phyloP scores from a whole-genome alignment of 2,888 invertebrate species.

The Eupithecia insigniata region DNA sequence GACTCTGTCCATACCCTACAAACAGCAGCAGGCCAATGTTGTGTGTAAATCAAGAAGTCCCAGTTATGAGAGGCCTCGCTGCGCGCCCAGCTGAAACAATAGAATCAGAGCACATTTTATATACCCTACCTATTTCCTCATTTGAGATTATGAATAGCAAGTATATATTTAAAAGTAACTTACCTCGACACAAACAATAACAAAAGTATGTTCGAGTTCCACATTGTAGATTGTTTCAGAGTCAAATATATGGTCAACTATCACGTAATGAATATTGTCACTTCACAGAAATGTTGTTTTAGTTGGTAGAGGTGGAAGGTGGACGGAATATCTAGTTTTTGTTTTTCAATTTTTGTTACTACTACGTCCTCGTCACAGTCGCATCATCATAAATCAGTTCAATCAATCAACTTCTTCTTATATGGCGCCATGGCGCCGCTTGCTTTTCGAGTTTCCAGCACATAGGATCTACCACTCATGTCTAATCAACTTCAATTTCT shows the following conservation, averaged over 20 bases:
- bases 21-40: slow-evolving; percentile 88
- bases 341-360: not conserved
- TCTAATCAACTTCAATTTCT: too few species aligned
- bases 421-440: too few species aligned
- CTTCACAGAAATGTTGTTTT: not conserved
- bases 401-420: too few species aligned
- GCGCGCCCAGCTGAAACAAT: slow-evolving; percentile 28
- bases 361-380: not conserved
- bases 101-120: not conserved
- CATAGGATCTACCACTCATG: too few species aligned
- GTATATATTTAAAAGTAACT: slow-evolving; percentile 1
- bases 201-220: slow-evolving; percentile 24
- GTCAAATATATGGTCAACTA: not conserved
- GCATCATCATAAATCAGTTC: not conserved
- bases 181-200: slow-evolving; percentile 29
- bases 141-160: not conserved
- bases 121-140: not conserved
- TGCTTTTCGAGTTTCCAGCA: too few species aligned
- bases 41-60: slow-evolving; percentile 91
- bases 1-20: slow-evolving; percentile 89
- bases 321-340: not conserved
- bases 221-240: slow-evolving; percentile 18
- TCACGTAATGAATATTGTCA: not conserved
- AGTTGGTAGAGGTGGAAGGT: too few species aligned
- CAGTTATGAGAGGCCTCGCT: slow-evolving; percentile 74